phyloP scores from a whole-genome alignment of 1,140 invertebrate species.

The Hylaeus volcanicus region DNA sequence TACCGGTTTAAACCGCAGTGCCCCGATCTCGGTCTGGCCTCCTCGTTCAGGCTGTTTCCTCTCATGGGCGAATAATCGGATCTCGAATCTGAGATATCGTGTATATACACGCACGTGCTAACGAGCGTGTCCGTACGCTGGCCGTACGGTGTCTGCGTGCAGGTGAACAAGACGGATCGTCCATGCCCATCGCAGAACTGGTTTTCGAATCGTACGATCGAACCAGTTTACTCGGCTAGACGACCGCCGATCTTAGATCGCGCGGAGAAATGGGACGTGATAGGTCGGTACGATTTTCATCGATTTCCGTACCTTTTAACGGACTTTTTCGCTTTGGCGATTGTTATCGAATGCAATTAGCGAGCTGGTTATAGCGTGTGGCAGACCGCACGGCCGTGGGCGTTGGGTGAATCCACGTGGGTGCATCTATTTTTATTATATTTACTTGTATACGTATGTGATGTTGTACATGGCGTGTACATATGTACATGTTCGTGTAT shows the following conservation, averaged over 20 bases:
- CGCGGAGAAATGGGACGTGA: slow-evolving; percentile 43
- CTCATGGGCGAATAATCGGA: slow-evolving; percentile 49
- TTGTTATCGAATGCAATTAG: too few species aligned
- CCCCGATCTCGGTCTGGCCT: slow-evolving; percentile 29
- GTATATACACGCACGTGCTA: slow-evolving; percentile 37
- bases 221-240: slow-evolving; percentile 58
- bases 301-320: background rate
- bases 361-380: too few species aligned
- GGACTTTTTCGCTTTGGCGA: background rate
- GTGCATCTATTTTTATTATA: too few species aligned
- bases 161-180: slow-evolving; percentile 55
- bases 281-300: slow-evolving; percentile 49
- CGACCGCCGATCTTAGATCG: slow-evolving; percentile 39
- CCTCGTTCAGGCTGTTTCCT: slow-evolving; percentile 17
- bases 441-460: too few species aligned
- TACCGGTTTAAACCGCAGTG: slow-evolving; percentile 45
- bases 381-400: too few species aligned
- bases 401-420: too few species aligned
- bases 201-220: slow-evolving; percentile 57
- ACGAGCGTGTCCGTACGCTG: slow-evolving; percentile 30
- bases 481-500: too few species aligned
- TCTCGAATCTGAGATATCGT: slow-evolving; percentile 55
- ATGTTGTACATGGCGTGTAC: too few species aligned
- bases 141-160: slow-evolving; percentile 11
- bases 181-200: slow-evolving; percentile 46